Conservation (phyloP, 2,888 invertebrate species). For the Epinotia ramella region DNA sequence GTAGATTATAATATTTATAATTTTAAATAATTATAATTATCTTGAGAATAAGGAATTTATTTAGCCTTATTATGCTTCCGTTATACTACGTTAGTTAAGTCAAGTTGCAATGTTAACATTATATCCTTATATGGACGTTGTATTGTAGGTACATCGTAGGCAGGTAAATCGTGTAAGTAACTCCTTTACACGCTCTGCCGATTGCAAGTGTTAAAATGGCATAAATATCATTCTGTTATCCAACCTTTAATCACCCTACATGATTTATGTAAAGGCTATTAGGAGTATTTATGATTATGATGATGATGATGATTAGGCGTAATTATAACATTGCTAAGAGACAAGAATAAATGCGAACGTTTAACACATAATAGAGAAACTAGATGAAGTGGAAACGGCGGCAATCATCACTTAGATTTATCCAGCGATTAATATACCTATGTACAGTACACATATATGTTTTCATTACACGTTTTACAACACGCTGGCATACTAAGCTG, state of each 20-base stretch:
- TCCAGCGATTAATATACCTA: background rate
- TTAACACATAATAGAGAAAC: slow-evolving; percentile 56
- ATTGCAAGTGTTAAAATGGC: slow-evolving; percentile 20
- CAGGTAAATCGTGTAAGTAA: slow-evolving; percentile 4
- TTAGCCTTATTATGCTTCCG: too few species aligned
- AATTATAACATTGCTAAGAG: slow-evolving; percentile 37
- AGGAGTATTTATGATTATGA: slow-evolving; percentile 18
- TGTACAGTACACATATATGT: too few species aligned
- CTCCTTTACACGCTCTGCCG: slow-evolving; percentile 17
- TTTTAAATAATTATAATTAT: too few species aligned
- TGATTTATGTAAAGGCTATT: slow-evolving; percentile 4
- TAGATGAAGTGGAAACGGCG: slow-evolving; percentile 60
- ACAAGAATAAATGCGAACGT: slow-evolving; percentile 16
- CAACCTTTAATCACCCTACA: slow-evolving; percentile 23
- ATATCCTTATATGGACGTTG: background rate
- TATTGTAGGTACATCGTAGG: too few species aligned
- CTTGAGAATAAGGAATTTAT: too few species aligned
- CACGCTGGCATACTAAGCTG: too few species aligned
- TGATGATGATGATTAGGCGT: background rate
- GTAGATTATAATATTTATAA: too few species aligned
- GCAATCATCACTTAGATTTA: slow-evolving; percentile 52
- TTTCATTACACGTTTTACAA: too few species aligned
- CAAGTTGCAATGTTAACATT: background rate
- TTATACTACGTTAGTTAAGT: too few species aligned
- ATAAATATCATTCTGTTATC: slow-evolving; percentile 19